These are phyloP conservation scores for Epizoanthus scotinus DNA, from an alignment of 92 coral and sea anemone species.

Conservation along the genomic window DNA sequence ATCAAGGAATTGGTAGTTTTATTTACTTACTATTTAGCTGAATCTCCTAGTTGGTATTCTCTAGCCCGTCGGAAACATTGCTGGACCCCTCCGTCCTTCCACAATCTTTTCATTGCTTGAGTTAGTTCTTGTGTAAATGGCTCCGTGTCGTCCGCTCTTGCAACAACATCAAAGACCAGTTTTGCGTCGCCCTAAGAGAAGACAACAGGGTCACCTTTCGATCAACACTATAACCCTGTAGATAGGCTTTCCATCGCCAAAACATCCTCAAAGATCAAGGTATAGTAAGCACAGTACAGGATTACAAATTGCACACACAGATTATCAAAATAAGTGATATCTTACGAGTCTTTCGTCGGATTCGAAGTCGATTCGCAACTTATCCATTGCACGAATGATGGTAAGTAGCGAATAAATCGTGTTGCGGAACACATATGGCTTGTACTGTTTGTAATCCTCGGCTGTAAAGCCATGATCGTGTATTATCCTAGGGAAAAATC, in stretches of 20 bases:
- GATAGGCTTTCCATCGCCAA: constrained; percentile 19
- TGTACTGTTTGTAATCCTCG: constrained; percentile 96
- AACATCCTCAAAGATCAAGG: constrained; percentile 41
- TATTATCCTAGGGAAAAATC: constrained; percentile 88
- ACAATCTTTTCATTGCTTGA: constrained; percentile 86
- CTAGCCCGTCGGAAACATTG: constrained; percentile 92
- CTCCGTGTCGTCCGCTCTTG: constrained; percentile 96
- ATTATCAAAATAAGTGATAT: constrained; percentile 38
- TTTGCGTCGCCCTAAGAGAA: constrained; percentile 90
- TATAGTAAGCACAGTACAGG: constrained; percentile 31
- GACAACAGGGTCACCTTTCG: constrained; percentile 18
- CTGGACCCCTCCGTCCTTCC: constrained; percentile 89
- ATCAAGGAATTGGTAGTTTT: not conserved
- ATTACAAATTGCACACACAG: constrained; percentile 39
- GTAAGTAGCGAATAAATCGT: constrained; percentile 91
- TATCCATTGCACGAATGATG: constrained; percentile 98
- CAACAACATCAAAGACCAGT: constrained; percentile 97
- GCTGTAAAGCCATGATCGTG: constrained; percentile 98
- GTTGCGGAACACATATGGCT: constrained; percentile 91
- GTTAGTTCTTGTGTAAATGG: constrained; percentile 93
- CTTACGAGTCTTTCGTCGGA: constrained; percentile 96
- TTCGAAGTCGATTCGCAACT: constrained; percentile 96
- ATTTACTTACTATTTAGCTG: constrained; percentile 96
- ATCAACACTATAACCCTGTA: constrained; percentile 10
- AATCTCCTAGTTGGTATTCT: constrained; percentile 95